Base-by-base conservation (phyloP, 2,888 invertebrate genomes). In the Sarcophaga variegata region DNA sequence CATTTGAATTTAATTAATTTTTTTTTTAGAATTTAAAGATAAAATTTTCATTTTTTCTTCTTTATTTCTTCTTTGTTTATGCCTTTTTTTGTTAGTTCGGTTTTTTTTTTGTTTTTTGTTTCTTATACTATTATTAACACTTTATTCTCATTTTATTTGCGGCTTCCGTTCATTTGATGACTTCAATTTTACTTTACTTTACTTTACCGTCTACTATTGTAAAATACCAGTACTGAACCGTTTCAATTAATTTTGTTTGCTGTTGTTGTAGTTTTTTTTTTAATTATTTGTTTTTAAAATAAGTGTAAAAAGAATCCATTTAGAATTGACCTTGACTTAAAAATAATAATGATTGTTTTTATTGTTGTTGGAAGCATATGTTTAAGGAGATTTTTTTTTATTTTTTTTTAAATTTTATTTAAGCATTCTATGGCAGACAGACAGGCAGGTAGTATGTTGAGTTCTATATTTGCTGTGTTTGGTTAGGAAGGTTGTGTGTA, bases 281-380 rank as follows among this genome's bases (percentile, higher is more conserved):
- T 81, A 71, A 66, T 66, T 71, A 54, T 75, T 75, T 60, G 20
- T 27, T 54, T 17, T 54, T 12, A 12, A 83, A 67, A 69, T 45
- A 69, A 66, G 60, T 45, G 62, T 25, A 62, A 62, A 85, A 77
- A 74, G 37, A 81, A 76, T 81, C 67, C 77, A 62, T 76, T 81
- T 81, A 81, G 85, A 81, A 81, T 77, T 75, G 62, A 81, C 85
- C 85, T 81, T 85, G 85, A 76, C 66, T 85, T 81, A 77, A 85
- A 69, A 85, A 79, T 37, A 63, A 67, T 54, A 64, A 37, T 64
- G 20, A 54, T 63, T 54, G 11, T 54, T 69, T 20, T 75, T 81
- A 17, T 54, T 47, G 72, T 54, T 37, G 5, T 74, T 81, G 12
- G 60, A 37, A 37, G 37, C 37, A 37, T 37, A 37, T 37, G 8